Evolutionary conservation across 53 echinoderm and acorn worm species (phyloP).

Genomic region (Apostichopus leukothele): DNA sequence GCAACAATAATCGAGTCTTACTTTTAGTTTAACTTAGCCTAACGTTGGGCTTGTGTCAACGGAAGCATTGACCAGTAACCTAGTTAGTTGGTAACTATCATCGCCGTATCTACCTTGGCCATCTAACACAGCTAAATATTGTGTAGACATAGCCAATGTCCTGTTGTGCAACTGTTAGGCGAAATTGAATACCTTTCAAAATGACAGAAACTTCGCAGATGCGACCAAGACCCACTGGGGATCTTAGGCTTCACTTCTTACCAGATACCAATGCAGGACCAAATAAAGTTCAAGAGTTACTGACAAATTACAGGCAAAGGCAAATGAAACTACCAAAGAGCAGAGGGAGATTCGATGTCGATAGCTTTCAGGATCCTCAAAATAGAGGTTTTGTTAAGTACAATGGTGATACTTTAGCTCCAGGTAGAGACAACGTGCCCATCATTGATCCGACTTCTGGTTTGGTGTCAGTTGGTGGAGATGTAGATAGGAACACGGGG

Average conservation of each 20-base stretch:
- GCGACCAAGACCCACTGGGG: slow-evolving; percentile 73
- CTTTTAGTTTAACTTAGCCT: no score
- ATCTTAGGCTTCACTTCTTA: slow-evolving; percentile 74
- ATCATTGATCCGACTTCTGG: slow-evolving; percentile 91
- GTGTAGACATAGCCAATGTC: no score
- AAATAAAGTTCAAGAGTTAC: slow-evolving; percentile 71
- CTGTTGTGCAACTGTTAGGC: no score
- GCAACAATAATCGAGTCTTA: no score
- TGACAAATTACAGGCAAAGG: slow-evolving; percentile 57
- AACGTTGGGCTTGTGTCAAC: no score
- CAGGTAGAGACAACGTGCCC: slow-evolving; percentile 74
- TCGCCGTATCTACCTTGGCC: no score
- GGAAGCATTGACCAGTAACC: no score
- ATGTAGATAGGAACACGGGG: slow-evolving; percentile 88
- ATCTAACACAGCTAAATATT: no score
- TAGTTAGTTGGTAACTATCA: no score
- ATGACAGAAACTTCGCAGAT: slow-evolving; percentile 80
- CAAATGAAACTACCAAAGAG: slow-evolving; percentile 86
- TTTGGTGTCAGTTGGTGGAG: slow-evolving; percentile 83
- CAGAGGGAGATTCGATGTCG: slow-evolving; percentile 74
- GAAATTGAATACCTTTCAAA: no score
- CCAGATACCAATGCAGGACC: slow-evolving; percentile 89
- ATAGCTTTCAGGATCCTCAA: slow-evolving; percentile 80
- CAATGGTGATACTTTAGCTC: slow-evolving; percentile 93
- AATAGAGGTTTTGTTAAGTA: slow-evolving; percentile 86